phyloP scores from a whole-genome alignment of 2,888 invertebrate species.

The Limnephilus lunatus region DNA sequence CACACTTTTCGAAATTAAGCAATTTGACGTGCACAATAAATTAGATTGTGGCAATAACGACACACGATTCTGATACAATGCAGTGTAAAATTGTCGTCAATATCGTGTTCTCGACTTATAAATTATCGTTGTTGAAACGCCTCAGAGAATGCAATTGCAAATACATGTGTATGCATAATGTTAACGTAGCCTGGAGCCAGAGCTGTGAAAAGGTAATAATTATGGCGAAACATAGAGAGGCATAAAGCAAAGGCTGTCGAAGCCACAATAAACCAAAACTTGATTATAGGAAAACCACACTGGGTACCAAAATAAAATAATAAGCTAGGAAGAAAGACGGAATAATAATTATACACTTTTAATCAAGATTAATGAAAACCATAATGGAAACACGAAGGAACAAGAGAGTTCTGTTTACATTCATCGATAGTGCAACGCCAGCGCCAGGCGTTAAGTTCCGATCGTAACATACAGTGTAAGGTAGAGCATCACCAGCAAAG shows the following conservation, averaged over 20 bases:
- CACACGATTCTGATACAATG: conserved; percentile 37
- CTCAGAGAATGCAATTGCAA: conserved; percentile 29
- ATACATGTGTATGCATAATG: conserved; percentile 11
- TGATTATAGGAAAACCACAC: neutral
- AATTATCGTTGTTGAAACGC: conserved; percentile 38
- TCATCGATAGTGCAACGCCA: neutral
- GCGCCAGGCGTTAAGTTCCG: neutral
- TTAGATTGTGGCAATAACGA: conserved; percentile 36
- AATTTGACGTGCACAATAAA: conserved; percentile 35
- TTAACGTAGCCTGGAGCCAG: neutral
- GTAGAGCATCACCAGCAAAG: neutral
- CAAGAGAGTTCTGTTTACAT: neutral
- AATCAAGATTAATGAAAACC: neutral
- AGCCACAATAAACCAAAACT: neutral
- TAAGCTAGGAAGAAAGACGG: neutral
- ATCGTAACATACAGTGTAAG: neutral
- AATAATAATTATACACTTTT: neutral
- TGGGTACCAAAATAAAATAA: neutral
- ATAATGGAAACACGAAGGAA: neutral
- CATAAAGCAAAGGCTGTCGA: neutral
- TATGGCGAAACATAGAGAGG: neutral
- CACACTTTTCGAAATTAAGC: conserved; percentile 8
- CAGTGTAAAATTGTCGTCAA: conserved; percentile 31
- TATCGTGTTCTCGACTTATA: conserved; percentile 29
- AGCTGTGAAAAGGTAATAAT: conserved; percentile 2